Evolutionary conservation across 2,888 invertebrate species (phyloP).

Genomic region (Cremastinae sp.): DNA sequence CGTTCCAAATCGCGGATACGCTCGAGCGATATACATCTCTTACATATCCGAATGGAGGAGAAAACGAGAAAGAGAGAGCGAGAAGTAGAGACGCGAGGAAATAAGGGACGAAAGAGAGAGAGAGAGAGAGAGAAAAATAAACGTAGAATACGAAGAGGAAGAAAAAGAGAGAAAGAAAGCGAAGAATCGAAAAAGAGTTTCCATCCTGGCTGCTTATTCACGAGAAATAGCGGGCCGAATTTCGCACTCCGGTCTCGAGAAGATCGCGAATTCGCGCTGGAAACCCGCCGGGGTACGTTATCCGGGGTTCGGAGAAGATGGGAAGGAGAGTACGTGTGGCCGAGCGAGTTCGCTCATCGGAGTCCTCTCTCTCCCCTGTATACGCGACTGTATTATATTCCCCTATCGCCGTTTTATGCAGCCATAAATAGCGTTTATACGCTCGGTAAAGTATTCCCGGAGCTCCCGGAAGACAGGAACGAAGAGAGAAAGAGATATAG

Average conservation of each 20-base stretch:
- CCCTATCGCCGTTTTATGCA: constrained; percentile 77
- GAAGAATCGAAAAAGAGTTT: constrained; percentile 45
- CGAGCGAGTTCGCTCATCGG: constrained; percentile 52
- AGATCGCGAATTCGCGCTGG: constrained; percentile 46
- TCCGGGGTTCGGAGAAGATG: constrained; percentile 13
- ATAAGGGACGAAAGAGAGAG: constrained; percentile 43
- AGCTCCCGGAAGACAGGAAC: constrained; percentile 63
- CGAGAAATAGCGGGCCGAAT: constrained; percentile 37
- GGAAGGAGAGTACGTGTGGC: constrained; percentile 44
- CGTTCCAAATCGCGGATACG: constrained; percentile 43
- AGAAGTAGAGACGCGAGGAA: constrained; percentile 24
- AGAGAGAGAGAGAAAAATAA: not conserved
- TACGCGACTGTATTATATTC: constrained; percentile 73
- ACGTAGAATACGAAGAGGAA: not conserved
- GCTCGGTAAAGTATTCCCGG: constrained; percentile 77
- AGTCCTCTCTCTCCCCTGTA: constrained; percentile 63
- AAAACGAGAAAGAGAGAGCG: not conserved
- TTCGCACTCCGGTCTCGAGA: constrained; percentile 45
- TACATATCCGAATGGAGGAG: constrained; percentile 34
- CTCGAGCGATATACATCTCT: constrained; percentile 21
- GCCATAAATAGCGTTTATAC: constrained; percentile 79
- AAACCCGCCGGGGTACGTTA: constrained; percentile 41
- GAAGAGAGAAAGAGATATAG: constrained; percentile 19
- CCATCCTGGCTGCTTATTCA: constrained; percentile 1
- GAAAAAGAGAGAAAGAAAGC: not conserved